Percentiles rank a stretch among this genome's conserved stretches.
Evolutionary conservation across 1,140 invertebrate genomes (phyloP).

Genomic region (Aphaenogaster rudis): DNA sequence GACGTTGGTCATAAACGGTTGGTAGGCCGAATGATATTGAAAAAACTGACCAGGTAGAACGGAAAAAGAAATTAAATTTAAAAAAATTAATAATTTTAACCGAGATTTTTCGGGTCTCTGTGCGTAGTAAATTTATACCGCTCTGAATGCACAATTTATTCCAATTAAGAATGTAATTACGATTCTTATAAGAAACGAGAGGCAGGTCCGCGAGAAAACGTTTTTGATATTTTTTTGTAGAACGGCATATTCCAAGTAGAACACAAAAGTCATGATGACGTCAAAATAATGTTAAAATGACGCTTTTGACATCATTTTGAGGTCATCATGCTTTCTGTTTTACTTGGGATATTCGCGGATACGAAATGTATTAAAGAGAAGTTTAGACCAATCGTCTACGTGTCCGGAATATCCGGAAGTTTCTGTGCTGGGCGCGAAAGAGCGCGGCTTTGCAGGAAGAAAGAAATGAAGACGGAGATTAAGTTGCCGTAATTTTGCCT

Average conservation of each 20-base stretch:
- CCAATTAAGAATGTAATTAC: conserved; percentile 24
- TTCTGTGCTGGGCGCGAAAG: neutral
- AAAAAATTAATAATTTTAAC: neutral
- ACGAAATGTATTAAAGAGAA: conserved; percentile 47
- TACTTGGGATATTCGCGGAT: neutral
- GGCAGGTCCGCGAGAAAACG: neutral
- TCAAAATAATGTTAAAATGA: too few species aligned
- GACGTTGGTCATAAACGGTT: too few species aligned
- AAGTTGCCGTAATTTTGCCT: conserved; percentile 74
- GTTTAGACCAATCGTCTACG: conserved; percentile 63
- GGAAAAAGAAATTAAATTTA: too few species aligned
- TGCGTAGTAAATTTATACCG: neutral
- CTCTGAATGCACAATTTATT: neutral
- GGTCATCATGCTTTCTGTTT: too few species aligned
- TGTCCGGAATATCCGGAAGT: conserved; percentile 51
- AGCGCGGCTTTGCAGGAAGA: neutral
- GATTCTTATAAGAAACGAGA: conserved; percentile 11
- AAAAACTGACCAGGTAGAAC: too few species aligned
- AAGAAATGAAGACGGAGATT: conserved; percentile 72
- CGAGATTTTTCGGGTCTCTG: neutral
- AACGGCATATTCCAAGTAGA: neutral
- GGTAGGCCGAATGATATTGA: too few species aligned
- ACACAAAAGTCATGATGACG: too few species aligned
- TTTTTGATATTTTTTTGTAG: neutral
- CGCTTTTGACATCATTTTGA: too few species aligned